These are phyloP conservation scores for Hermetia illucens DNA, from an alignment of 1,140 invertebrate species.

Conservation along the genomic window DNA sequence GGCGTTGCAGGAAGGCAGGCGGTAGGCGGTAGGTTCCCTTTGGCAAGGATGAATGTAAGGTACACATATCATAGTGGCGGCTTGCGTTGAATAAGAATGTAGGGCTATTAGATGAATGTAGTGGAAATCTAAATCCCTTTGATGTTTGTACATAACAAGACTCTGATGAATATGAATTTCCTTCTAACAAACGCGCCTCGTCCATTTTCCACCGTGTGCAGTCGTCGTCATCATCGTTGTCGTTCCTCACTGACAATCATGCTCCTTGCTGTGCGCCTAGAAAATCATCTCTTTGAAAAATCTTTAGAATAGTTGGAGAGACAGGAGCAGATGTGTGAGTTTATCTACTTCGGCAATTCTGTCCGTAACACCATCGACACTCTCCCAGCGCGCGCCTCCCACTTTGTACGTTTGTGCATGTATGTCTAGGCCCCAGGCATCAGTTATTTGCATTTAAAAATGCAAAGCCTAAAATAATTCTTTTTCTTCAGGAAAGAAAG, in stretches of 20 bases:
- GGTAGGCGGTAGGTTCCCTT: background rate
- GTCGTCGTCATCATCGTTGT: no score
- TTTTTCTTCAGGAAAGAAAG: background rate
- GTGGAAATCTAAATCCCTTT: background rate
- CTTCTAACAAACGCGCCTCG: no score
- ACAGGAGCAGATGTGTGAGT: no score
- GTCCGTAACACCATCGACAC: no score
- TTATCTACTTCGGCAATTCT: no score
- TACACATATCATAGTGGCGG: background rate
- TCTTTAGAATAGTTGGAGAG: no score
- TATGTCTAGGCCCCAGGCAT: background rate
- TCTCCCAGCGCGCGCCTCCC: background rate
- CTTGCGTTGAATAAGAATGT: background rate
- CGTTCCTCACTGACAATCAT: no score
- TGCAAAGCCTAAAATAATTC: background rate
- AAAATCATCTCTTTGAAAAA: no score
- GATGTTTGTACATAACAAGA: background rate
- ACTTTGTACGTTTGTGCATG: background rate
- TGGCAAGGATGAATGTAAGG: background rate
- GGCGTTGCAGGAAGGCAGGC: background rate
- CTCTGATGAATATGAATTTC: background rate
- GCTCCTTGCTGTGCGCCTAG: no score
- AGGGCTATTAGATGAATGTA: background rate
- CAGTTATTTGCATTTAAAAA: background rate
- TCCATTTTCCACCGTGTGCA: no score